Base-by-base conservation (phyloP, 2,113 vertebrate species). In the Oryzias woworae region DNA sequence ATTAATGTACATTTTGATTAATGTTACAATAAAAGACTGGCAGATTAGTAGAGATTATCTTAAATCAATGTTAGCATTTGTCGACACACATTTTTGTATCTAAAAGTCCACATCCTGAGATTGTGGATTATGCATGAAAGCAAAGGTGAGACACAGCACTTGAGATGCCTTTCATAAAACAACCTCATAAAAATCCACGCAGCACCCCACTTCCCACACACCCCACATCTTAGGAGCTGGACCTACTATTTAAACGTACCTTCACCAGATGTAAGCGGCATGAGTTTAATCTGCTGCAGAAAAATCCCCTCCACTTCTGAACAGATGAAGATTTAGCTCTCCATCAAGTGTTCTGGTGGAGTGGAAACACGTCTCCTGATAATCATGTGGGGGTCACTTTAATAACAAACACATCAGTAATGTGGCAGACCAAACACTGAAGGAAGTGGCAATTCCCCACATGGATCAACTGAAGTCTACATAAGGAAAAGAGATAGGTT, bases 221-320 rank as follows among this genome's bases (percentile, higher is more conserved):
- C 20, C 43, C 50, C 58, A 57, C 61, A 64, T 49, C 31, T 63
- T 61, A 31, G 43, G 53, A 59, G 62, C 58, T 52, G 36, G 70
- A 67, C 58, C 26, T 63, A 53, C 58, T 58, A 48, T 22, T 54
- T 62, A 71, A 71, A 82, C 65, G 62, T 0, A 47, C 62, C 53
- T 52, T 64, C 18, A 72, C 55, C 45, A 45, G 51, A 68, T 2
- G 4, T 47, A 54, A 81, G 62, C 50, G 44, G 47, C 22, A 73
- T 51, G 66, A 59, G 58, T 55, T 22, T 50, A 8, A 17, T n/a
- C 22, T 62, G 28, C 58, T 56, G 52, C 63, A 67, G 31, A 69
- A 49, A 68, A 62, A 36, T 36, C 36, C 64, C 31, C 7, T 2
- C 16, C 14, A 13, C 45, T 53, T 51, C 62, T 14, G 4, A 14